These are phyloP conservation scores for Trichogramma pretiosum DNA, from an alignment of 1,140 invertebrate species.

Conservation along the genomic window DNA sequence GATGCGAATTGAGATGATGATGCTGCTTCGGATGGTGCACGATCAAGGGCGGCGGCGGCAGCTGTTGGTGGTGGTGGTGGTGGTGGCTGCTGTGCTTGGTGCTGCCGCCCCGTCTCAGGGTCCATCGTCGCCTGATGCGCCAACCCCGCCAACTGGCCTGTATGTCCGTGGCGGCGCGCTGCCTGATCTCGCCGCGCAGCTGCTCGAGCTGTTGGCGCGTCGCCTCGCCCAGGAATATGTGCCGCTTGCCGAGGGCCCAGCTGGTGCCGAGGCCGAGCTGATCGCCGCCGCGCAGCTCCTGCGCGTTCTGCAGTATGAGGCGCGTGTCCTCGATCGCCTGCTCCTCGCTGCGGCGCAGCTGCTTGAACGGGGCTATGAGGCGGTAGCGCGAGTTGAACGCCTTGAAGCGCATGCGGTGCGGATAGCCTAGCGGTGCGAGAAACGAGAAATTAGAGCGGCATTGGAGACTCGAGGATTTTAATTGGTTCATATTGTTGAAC, in stretches of 20 bases:
- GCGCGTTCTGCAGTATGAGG: slow-evolving; percentile 62
- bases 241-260: slow-evolving; percentile 86
- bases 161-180: slow-evolving; percentile 60
- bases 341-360: slow-evolving; percentile 66
- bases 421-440: no score
- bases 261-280: slow-evolving; percentile 59
- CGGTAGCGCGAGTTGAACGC: slow-evolving; percentile 83
- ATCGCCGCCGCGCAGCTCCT: slow-evolving; percentile 47
- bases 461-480: no score
- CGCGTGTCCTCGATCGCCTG: slow-evolving; percentile 73
- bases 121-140: slow-evolving; percentile 62
- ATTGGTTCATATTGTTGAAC: no score
- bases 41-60: no score
- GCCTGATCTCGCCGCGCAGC: slow-evolving; percentile 64
- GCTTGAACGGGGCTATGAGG: slow-evolving; percentile 68
- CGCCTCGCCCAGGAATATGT: slow-evolving; percentile 89
- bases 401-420: slow-evolving; percentile 90
- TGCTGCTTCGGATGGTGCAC: no score
- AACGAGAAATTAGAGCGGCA: no score
- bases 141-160: slow-evolving; percentile 75
- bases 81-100: no score
- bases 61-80: no score
- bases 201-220: slow-evolving; percentile 82
- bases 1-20: no score
- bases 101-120: slow-evolving; percentile 43